Conservation (phyloP, 1,140 invertebrate genomes). For the Zophobas morio region DNA sequence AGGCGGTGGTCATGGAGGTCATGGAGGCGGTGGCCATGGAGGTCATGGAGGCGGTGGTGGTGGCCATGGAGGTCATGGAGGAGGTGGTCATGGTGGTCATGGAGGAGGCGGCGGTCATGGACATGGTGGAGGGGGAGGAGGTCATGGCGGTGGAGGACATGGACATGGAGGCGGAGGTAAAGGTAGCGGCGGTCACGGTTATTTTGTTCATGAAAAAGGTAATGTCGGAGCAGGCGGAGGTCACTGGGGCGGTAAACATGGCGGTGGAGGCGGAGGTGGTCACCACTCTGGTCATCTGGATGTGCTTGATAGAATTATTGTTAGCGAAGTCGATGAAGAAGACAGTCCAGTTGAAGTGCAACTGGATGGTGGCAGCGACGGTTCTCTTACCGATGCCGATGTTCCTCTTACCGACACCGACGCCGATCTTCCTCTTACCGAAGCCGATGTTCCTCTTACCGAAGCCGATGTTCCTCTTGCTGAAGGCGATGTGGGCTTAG, state of each 20-base stretch:
- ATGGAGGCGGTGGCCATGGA: conserved; percentile 16
- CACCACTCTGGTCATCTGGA: conserved; percentile 12
- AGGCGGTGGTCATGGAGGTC: background rate
- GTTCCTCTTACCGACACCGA: conserved; percentile 7
- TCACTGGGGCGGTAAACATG: conserved; percentile 29
- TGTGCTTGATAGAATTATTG: conserved; percentile 1
- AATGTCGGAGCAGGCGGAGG: conserved; percentile 32
- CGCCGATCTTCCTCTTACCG: background rate
- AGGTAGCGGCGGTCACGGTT: conserved; percentile 24
- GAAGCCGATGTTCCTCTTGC: background rate
- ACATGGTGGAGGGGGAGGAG: conserved; percentile 15
- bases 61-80: conserved; percentile 21
- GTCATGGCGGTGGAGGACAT: conserved; percentile 18
- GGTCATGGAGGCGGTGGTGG: conserved; percentile 14
- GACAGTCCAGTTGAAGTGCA: conserved; percentile 1
- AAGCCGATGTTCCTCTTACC: background rate
- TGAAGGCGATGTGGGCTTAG: no score
- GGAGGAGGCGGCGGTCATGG: conserved; percentile 11
- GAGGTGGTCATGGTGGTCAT: conserved; percentile 25
- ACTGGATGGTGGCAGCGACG: background rate
- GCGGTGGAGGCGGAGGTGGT: background rate
- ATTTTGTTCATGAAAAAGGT: conserved; percentile 32
- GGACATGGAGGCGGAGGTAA: conserved; percentile 15
- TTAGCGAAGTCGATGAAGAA: background rate
- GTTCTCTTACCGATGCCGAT: background rate